Base-by-base conservation (phyloP, 2,797 vertebrate genomes). In the Denticeps clupeoides region DNA sequence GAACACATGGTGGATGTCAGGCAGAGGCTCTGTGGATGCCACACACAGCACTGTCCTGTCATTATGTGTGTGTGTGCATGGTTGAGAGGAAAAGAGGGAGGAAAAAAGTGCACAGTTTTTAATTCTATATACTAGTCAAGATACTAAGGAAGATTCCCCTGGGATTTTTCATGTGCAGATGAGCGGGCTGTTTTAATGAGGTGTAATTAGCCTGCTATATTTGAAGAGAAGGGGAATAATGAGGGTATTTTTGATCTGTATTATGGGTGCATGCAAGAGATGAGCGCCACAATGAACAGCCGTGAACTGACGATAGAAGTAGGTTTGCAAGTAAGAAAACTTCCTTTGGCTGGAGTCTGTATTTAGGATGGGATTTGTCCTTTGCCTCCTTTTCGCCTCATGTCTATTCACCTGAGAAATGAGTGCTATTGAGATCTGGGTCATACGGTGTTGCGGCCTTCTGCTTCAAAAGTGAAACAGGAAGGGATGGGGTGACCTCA, bases 71-170 rank as follows among this genome's bases (percentile, higher is more conserved):
- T 28, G 26, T 28, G 26, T 28, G 26, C 28, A 26, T 28, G 8
- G 8, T 11, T 5, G 27, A 24, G 6, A 24, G 4, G 24, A 23
- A 24, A 6, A 29, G 2, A 29, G 33, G 7, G 45, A 19, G 3
- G 11, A 2, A 58, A 19, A 64, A 40, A 53, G 25, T 40, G 38
- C 24, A n/a, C 6, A 33, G 13, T 23, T 22, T 22, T 11, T 31
- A 19, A 37, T 19, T 27, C 7, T 27, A 37, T 19, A 18, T 8
- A 37, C 33, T 37, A 37, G 37, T 10, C 37, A 37, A 37, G 37
- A 18, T 12, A 18, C 32, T 32, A 18, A 10, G 8, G 16, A 37
- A 15, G 33, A 16, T 33, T 16, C 33, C 33, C 19, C 41, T 41
- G 41, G 24, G 11, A 12, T 21, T 18, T 42, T 23, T 23, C 42